Evolutionary conservation across 2,888 invertebrate species (phyloP).

Genomic region (Torymus aiolomorphi): DNA sequence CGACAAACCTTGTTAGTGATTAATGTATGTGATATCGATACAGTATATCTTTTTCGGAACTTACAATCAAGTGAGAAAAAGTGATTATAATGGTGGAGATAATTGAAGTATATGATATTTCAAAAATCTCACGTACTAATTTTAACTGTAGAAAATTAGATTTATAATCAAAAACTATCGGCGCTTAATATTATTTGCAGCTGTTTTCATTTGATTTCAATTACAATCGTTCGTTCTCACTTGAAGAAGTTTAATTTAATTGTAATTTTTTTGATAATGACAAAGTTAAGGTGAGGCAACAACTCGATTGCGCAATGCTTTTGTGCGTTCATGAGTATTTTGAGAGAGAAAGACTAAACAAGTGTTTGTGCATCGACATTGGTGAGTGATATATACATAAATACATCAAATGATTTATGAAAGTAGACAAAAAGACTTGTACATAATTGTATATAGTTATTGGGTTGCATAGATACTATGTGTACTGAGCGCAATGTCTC

Average conservation of each 20-base stretch:
- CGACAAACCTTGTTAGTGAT: not conserved
- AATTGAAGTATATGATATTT: too few relatives aligned
- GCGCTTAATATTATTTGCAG: too few relatives aligned
- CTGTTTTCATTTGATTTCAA: too few relatives aligned
- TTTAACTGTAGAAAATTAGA: too few relatives aligned
- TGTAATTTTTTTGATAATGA: not conserved
- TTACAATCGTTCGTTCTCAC: too few relatives aligned
- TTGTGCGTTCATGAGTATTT: not conserved
- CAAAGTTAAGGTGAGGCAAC: not conserved
- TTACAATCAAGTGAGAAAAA: too few relatives aligned
- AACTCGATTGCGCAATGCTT: not conserved
- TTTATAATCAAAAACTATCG: too few relatives aligned
- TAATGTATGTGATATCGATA: not conserved
- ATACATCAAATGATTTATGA: constrained; percentile 52
- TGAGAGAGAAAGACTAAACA: constrained; percentile 48
- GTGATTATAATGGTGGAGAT: too few relatives aligned
- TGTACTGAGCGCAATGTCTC: constrained; percentile 42
- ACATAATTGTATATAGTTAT: constrained; percentile 55
- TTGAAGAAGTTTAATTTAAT: not conserved
- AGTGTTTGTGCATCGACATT: constrained; percentile 52
- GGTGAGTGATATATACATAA: constrained; percentile 53
- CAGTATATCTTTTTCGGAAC: too few relatives aligned
- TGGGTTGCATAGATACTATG: constrained; percentile 44
- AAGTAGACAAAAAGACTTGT: constrained; percentile 53
- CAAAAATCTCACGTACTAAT: too few relatives aligned